A percentile compares a stretch with the other conserved stretches of the same genome.
These are phyloP conservation scores for Drosophila ambigua DNA, from an alignment of 1,140 invertebrate genomes.

Conservation along the genomic window DNA sequence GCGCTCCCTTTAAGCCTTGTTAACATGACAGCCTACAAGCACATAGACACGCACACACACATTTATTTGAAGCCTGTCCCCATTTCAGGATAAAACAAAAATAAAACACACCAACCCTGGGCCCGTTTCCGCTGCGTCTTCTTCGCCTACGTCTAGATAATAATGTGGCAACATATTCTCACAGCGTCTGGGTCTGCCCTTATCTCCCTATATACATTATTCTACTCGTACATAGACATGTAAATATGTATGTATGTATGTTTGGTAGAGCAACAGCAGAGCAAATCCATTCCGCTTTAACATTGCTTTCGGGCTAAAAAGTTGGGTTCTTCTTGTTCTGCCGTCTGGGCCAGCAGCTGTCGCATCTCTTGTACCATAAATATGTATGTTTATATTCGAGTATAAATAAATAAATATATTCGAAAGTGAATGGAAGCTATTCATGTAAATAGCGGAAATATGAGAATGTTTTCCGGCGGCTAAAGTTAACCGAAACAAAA, in stretches of 20 bases:
- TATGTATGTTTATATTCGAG: slow-evolving; percentile 45
- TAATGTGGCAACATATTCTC: slow-evolving; percentile 82
- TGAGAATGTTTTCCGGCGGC: slow-evolving; percentile 36
- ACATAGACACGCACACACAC: slow-evolving; percentile 63
- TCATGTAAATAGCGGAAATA: slow-evolving; percentile 44
- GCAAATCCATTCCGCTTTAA: slow-evolving; percentile 53
- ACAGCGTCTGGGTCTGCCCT: slow-evolving; percentile 68
- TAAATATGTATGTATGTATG: slow-evolving; percentile 17
- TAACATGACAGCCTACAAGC: slow-evolving; percentile 82
- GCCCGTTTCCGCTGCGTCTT: slow-evolving; percentile 3
- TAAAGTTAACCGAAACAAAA: slow-evolving; percentile 48
- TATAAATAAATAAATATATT: slow-evolving; percentile 48
- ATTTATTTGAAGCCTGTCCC: slow-evolving; percentile 38
- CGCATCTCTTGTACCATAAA: slow-evolving; percentile 47
- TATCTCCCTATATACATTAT: slow-evolving; percentile 54
- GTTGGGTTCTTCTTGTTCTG: slow-evolving; percentile 21
- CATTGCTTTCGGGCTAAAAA: slow-evolving; percentile 40
- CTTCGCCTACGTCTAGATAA: slow-evolving; percentile 62
- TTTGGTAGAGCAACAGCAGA: slow-evolving; percentile 21
- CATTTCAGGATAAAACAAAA: slow-evolving; percentile 45
- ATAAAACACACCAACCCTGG: slow-evolving; percentile 29
- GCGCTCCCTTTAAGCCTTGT: slow-evolving; percentile 61
- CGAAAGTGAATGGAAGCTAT: slow-evolving; percentile 11
- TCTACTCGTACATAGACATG: not conserved
- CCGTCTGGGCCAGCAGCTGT: slow-evolving; percentile 54